Evolutionary conservation across 2,113 vertebrate species (phyloP).

Genomic region (Xiphophorus couchianus): DNA sequence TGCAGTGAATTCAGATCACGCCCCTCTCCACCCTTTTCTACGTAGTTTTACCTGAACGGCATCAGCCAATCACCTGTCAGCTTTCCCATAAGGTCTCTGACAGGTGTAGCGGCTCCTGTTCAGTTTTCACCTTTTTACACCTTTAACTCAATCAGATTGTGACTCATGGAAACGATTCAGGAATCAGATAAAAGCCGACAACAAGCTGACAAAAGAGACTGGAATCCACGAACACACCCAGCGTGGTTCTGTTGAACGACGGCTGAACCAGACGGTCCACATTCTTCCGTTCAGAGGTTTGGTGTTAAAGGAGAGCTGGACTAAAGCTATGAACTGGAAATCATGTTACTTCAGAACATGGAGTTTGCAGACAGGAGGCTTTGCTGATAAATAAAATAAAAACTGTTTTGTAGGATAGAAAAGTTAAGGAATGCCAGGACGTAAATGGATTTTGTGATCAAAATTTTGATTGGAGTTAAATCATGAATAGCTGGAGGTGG

Average conservation of each 20-base stretch:
- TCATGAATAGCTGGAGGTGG: too few relatives aligned
- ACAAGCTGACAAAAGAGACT: background rate
- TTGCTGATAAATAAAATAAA: background rate
- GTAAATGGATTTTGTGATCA: too few relatives aligned
- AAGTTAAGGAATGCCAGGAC: background rate
- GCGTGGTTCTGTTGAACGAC: constrained; percentile 2
- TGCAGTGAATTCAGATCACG: constrained; percentile 8
- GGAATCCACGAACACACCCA: background rate
- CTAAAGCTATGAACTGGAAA: background rate
- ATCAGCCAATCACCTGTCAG: constrained; percentile 41
- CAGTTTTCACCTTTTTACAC: background rate
- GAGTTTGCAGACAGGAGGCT: background rate
- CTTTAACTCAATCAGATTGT: constrained; percentile 17
- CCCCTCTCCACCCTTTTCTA: constrained; percentile 34
- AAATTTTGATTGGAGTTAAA: too few relatives aligned
- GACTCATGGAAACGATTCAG: background rate
- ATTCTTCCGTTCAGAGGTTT: constrained; percentile 5
- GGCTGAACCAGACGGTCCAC: constrained; percentile 21
- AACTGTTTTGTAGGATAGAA: background rate
- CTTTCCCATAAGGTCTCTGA: constrained; percentile 29
- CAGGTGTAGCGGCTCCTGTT: constrained; percentile 33
- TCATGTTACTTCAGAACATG: too few relatives aligned
- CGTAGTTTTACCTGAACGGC: constrained; percentile 23
- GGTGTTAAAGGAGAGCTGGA: background rate
- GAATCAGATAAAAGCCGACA: background rate